Base-by-base conservation (phyloP, 2,797 vertebrate genomes). In the Craterocephalus amniculus region DNA sequence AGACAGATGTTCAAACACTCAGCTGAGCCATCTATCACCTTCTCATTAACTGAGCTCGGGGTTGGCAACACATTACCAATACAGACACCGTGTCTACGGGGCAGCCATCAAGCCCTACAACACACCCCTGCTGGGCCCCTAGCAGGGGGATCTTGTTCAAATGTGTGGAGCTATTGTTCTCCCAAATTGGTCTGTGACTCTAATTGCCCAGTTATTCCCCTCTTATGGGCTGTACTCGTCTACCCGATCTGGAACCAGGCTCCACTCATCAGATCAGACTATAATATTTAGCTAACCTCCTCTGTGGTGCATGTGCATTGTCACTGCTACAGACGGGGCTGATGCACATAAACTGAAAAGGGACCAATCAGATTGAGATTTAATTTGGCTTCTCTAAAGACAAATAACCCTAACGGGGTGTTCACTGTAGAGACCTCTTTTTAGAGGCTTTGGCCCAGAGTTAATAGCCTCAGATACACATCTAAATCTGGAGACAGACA, bases 121-220 rank as follows among this genome's bases (percentile, higher is more conserved):
- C 89, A 93, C 82, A 77, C 84, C 86, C 88, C 90, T 81, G 78
- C 88, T 87, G 91, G 81, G 88, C 67, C 84, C 79, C 87, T 76
- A 58, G 89, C 86, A 91, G 86, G 88, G 87, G 83, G 76, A 79
- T 82, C 91, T 88, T 90, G 89, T 91, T 87, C 87, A 48, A 91
- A 91, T 88, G 81, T 86, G 87, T 89, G 78, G 79, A 68, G 67
- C 87, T 74, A 93, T 95, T 95, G 94, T 95, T 93, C 91, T 88
- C 73, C 79, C 79, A 94, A 95, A 95, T 94, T 94, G 88, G 92
- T 80, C 89, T 90, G 87, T 87, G 88, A 86, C 89, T 92, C 83
- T 94, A 94, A 94, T 93, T 91, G 91, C 83, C 86, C 89, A 89
- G 92, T 94, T 94, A 94, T 92, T 86, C 90, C 88, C 91, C 80